Evolutionary conservation across 2,113 vertebrate species (phyloP), one percentile per base, ranked within the genome.

Genomic region (Callopanchax toddi): DNA sequence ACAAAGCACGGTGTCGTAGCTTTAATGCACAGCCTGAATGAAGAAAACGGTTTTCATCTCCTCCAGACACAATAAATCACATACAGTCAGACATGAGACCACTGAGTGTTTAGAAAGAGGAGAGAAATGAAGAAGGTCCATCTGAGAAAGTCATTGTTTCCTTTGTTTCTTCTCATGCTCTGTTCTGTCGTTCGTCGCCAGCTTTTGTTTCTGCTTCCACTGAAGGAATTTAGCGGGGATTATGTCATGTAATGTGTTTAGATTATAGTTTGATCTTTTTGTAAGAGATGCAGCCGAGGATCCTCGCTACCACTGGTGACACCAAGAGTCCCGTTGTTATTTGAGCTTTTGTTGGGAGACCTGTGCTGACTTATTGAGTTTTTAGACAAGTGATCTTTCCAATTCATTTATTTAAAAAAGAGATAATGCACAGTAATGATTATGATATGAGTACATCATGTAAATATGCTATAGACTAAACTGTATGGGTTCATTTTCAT

Each of bases 141-240:
- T 39, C 25, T 49, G 61, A 78, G 64, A 64, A 60, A 70, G 43
- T 66, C 63, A 64, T 86, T 82, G 83, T 78, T 75, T 78, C 86
- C 76, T 63, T 55, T 43, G 26, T 29, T 6, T 72, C n/a, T 44
- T 22, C 60, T 54, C 59, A 42, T 26, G 1, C 12, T 44, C 18
- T 55, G 65, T 45, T 50, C 12, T 34, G 16, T 6, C 25, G 56
- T 74, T 67, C 37, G 3, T 8, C 10, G 29, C 29, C 29, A 32
- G 29, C 29, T 32, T 32, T 32, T 32, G 1, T 45, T 66, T 59
- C 37, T 60, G 6, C 17, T 87, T 43, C 18, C 17, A 43, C 7
- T 18, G 18, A 43, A 43, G n/a, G 16, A 43, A n/a, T 1, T 32
- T 32, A 32, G 29, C 29, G 10, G 29, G 29, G 29, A 32, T 32